phyloP scores from a whole-genome alignment of 2,113 vertebrate species.

The Plecturocebus donacophilus region DNA sequence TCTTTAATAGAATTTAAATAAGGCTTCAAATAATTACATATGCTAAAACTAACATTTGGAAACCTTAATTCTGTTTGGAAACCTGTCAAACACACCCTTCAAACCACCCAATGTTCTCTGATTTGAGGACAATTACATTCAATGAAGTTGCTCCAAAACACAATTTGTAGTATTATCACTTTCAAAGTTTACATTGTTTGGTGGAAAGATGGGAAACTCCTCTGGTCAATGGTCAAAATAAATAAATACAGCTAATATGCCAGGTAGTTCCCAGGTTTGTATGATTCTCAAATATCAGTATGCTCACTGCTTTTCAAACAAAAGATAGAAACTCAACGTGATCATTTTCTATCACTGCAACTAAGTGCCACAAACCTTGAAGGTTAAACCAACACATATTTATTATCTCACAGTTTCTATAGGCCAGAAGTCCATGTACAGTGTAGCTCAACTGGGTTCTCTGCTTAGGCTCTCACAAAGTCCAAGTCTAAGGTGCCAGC shows the following conservation, averaged over 20 bases:
- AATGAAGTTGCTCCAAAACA: conserved; percentile 75
- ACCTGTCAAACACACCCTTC: conserved; percentile 80
- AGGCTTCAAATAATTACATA: conserved; percentile 88
- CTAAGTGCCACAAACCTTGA: neutral
- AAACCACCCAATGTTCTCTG: conserved; percentile 72
- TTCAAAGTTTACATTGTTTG: conserved; percentile 61
- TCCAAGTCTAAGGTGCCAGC: neutral
- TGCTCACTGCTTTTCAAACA: neutral
- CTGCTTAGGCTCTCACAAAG: neutral
- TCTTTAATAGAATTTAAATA: conserved; percentile 89
- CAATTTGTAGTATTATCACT: conserved; percentile 45
- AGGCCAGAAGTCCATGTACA: neutral
- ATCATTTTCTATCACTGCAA: neutral
- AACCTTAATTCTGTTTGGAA: conserved; percentile 82
- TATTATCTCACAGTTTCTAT: neutral
- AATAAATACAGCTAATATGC: conserved; percentile 45
- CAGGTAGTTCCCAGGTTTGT: conserved; percentile 62
- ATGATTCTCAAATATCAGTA: conserved; percentile 55
- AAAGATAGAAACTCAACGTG: neutral
- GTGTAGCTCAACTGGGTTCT: neutral
- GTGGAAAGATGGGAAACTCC: conserved; percentile 52
- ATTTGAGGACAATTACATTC: conserved; percentile 85
- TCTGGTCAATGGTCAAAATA: neutral
- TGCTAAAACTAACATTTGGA: conserved; percentile 85
- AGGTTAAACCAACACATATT: neutral